Conservation (phyloP, 2,888 invertebrate species). For the Synanthedon tipuliformis region DNA sequence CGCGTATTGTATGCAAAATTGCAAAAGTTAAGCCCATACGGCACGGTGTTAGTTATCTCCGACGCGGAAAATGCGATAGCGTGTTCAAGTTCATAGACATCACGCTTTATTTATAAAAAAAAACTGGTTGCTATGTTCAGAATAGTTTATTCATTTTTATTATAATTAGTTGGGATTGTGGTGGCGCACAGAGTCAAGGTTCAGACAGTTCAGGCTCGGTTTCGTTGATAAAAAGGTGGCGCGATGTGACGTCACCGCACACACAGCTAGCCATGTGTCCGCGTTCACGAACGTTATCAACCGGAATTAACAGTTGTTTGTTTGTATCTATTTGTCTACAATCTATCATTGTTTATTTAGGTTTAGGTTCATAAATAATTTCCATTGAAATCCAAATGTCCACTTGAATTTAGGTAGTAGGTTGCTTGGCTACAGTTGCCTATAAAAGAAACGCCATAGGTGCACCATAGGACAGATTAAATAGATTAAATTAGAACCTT, state of each 20-base stretch:
- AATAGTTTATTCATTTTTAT: background rate
- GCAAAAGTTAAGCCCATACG: too few species aligned
- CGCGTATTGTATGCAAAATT: background rate
- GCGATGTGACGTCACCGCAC: slow-evolving; percentile 50
- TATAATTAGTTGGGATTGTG: slow-evolving; percentile 2
- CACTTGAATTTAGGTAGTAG: too few species aligned
- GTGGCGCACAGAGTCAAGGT: slow-evolving; percentile 34
- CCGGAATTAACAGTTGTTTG: background rate
- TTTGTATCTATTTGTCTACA: too few species aligned
- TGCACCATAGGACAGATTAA: too few species aligned
- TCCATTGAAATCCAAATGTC: too few species aligned
- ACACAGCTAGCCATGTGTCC: slow-evolving; percentile 6
- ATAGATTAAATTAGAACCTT: too few species aligned
- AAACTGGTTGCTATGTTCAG: background rate
- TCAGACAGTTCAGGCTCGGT: slow-evolving; percentile 23
- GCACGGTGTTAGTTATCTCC: background rate
- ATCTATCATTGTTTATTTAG: too few species aligned
- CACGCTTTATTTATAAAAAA: background rate
- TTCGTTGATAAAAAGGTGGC: slow-evolving; percentile 49
- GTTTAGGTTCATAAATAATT: too few species aligned
- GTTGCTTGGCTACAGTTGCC: too few species aligned
- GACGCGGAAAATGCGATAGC: background rate
- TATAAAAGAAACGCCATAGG: too few species aligned
- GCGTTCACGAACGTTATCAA: slow-evolving; percentile 3
- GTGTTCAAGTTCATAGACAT: background rate